Evolutionary conservation across 2,888 invertebrate species (phyloP).

Genomic region (Patella caerulea): DNA sequence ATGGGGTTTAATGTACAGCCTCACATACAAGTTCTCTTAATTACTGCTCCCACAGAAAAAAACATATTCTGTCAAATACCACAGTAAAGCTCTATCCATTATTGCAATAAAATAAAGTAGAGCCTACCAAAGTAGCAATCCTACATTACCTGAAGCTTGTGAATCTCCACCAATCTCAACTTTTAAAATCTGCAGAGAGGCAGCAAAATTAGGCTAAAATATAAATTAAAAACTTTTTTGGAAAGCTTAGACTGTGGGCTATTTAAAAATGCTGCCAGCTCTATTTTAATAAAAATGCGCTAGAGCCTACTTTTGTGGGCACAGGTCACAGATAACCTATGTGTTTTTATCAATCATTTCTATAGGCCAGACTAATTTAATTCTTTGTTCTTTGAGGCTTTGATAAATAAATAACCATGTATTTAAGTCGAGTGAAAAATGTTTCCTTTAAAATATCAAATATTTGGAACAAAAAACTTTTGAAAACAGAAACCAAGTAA

Average conservation of each 20-base stretch:
- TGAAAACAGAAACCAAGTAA: not conserved
- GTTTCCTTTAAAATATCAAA: no score
- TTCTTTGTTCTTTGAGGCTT: no score
- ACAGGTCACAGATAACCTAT: no score
- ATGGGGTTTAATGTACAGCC: not conserved
- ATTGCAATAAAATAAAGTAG: not conserved
- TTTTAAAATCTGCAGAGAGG: slow-evolving; percentile 68
- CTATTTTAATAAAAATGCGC: no score
- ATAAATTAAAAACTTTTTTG: slow-evolving; percentile 1
- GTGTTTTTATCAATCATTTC: not conserved
- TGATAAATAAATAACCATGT: no score
- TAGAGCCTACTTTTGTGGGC: no score
- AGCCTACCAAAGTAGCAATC: not conserved
- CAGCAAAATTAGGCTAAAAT: slow-evolving; percentile 62
- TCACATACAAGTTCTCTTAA: no score
- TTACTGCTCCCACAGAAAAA: not conserved
- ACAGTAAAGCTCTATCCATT: not conserved
- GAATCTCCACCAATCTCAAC: slow-evolving; percentile 72
- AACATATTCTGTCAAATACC: not conserved
- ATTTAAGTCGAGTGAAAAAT: not conserved
- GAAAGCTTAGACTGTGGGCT: no score
- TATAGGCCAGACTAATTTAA: not conserved
- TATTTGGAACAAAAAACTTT: no score
- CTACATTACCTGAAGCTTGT: slow-evolving; percentile 61
- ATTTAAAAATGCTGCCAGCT: no score